A percentile compares a stretch with the other conserved stretches of the same genome.
phyloP scores from a whole-genome alignment of 2,113 vertebrate species.

The Geococcyx californianus region DNA sequence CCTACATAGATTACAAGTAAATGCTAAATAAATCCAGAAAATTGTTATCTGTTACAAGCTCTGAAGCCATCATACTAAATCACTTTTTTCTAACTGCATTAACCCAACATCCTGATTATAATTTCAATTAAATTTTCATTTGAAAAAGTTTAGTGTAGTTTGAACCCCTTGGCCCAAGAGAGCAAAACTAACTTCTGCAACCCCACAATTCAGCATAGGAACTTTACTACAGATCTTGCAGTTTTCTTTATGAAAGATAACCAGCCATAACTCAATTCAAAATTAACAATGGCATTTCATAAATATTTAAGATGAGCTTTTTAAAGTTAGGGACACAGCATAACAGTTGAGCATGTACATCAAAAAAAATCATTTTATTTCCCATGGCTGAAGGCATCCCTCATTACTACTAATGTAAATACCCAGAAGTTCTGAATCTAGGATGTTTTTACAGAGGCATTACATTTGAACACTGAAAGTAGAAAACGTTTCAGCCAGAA shows the following conservation, averaged over 20 bases:
- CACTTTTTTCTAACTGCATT: not conserved
- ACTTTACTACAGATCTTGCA: not conserved
- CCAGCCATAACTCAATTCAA: not conserved
- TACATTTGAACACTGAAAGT: not conserved
- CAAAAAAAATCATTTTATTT: not conserved
- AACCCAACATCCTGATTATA: not conserved
- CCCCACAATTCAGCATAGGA: not conserved
- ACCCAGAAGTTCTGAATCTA: not conserved
- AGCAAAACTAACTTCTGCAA: not conserved
- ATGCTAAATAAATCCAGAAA: not conserved
- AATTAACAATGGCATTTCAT: not conserved
- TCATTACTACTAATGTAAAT: not conserved
- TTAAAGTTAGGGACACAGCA: not conserved
- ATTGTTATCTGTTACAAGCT: not conserved
- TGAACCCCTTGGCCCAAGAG: not conserved
- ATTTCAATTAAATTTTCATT: not conserved
- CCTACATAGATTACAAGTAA: not conserved
- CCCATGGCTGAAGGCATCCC: not conserved
- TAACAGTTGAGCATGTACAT: not conserved
- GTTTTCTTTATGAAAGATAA: not conserved
- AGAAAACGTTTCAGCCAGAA: not conserved
- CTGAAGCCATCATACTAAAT: not conserved
- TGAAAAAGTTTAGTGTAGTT: not conserved
- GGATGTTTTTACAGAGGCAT: not conserved
- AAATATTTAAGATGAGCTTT: not conserved